Evolutionary conservation across 2,888 invertebrate species (phyloP).

Genomic region (Lypha dubia): DNA sequence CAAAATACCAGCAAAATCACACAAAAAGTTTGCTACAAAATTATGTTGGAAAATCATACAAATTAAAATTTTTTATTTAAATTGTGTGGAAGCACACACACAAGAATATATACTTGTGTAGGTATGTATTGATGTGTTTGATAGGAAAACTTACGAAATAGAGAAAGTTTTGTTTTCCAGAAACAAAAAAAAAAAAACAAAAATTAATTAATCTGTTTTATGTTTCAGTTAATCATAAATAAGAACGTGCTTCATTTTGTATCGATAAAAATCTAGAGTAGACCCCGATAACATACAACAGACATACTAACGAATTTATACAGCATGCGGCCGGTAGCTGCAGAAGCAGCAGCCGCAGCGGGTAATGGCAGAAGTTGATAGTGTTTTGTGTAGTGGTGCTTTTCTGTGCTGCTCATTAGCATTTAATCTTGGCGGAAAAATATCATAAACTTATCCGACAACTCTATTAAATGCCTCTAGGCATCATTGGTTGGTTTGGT

Average conservation of each 20-base stretch:
- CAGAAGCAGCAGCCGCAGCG: slow-evolving; percentile 29
- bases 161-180: slow-evolving; percentile 8
- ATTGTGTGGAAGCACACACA: slow-evolving; percentile 16
- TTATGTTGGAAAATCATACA: slow-evolving; percentile 31
- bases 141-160: slow-evolving; percentile 11
- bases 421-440: slow-evolving; percentile 76
- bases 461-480: slow-evolving; percentile 72
- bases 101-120: neutral
- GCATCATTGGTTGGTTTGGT: slow-evolving; percentile 38
- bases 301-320: slow-evolving; percentile 1
- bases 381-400: slow-evolving; percentile 45
- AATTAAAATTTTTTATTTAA: slow-evolving; percentile 39
- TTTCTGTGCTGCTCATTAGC: slow-evolving; percentile 74
- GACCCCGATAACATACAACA: neutral
- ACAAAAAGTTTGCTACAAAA: slow-evolving; percentile 9
- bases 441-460: slow-evolving; percentile 76
- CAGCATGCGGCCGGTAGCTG: neutral
- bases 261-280: slow-evolving; percentile 50
- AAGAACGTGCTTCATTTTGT: slow-evolving; percentile 51
- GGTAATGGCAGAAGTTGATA: slow-evolving; percentile 32
- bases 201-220: slow-evolving; percentile 41
- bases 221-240: slow-evolving; percentile 47
- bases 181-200: no score
- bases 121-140: neutral
- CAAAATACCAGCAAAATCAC: neutral